A percentile compares a stretch with the other conserved stretches of the same genome.
Conservation (phyloP, 2,888 invertebrate species). For the Patella depressa region DNA sequence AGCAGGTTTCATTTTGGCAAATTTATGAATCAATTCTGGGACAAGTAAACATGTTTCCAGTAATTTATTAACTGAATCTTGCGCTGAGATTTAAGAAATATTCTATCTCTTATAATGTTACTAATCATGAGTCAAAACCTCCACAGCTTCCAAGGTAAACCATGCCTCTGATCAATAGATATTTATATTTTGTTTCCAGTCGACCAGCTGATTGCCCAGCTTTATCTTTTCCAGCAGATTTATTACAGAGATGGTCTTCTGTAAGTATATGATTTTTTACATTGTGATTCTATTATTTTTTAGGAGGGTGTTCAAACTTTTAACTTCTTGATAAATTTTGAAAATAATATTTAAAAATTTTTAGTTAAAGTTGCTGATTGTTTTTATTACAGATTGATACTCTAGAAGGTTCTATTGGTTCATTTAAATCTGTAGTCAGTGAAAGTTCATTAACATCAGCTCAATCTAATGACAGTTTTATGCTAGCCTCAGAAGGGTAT, state of each 20-base stretch:
- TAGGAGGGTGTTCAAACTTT: not conserved
- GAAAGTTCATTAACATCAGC: slow-evolving; percentile 27
- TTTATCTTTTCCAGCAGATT: slow-evolving; percentile 6
- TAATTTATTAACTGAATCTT: too few species aligned
- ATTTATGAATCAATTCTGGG: too few species aligned
- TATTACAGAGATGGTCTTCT: slow-evolving; percentile 35
- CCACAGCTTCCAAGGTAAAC: too few species aligned
- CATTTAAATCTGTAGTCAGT: slow-evolving; percentile 43
- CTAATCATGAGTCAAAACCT: too few species aligned
- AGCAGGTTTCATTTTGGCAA: too few species aligned
- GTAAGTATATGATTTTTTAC: slow-evolving; percentile 30
- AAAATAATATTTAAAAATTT: not conserved
- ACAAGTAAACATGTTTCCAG: too few species aligned
- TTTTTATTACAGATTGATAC: slow-evolving; percentile 47
- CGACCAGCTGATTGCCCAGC: not conserved
- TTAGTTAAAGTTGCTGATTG: not conserved
- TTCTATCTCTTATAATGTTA: too few species aligned
- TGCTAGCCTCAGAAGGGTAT: not conserved
- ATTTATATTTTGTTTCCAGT: too few species aligned
- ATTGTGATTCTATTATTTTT: not conserved
- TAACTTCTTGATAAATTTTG: too few species aligned
- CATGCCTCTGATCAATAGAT: too few species aligned
- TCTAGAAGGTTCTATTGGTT: slow-evolving; percentile 57
- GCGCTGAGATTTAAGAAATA: too few species aligned
- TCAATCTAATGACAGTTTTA: slow-evolving; percentile 26